Evolutionary conservation across 2,888 invertebrate species (phyloP).

Genomic region (Alentia gelatinosa): DNA sequence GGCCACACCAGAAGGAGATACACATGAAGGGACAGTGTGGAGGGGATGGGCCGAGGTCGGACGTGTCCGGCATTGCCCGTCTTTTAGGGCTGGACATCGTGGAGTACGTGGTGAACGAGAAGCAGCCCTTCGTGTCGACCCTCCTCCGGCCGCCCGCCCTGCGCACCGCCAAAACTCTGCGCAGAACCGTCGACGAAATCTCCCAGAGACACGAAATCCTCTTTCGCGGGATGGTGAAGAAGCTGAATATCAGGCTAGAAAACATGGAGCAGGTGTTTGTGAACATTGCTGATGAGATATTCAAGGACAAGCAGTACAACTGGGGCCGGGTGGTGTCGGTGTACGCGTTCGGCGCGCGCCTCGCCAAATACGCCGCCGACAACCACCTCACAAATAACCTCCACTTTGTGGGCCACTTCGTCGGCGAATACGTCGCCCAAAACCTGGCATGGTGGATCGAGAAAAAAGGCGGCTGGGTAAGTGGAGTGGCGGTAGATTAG

Average conservation of each 20-base stretch:
- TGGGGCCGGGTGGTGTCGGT: conserved; percentile 79
- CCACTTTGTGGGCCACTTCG: conserved; percentile 65
- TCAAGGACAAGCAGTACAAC: conserved; percentile 77
- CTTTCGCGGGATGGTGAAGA: conserved; percentile 76
- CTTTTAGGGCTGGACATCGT: conserved; percentile 46
- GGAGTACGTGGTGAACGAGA: conserved; percentile 33
- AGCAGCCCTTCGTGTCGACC: neutral
- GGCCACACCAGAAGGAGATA: neutral
- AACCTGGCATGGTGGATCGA: conserved; percentile 77
- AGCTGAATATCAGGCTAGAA: conserved; percentile 71
- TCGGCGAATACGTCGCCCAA: conserved; percentile 76
- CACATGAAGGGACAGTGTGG: neutral
- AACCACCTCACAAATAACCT: neutral
- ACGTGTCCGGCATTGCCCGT: neutral
- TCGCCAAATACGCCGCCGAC: conserved; percentile 67
- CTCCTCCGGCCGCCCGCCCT: no score
- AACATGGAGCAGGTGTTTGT: conserved; percentile 68
- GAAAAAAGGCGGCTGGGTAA: conserved; percentile 79
- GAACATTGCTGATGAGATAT: conserved; percentile 77
- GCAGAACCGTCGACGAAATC: conserved; percentile 76
- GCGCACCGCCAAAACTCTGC: conserved; percentile 73
- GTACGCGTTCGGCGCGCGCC: conserved; percentile 76
- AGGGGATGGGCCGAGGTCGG: neutral
- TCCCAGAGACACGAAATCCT: conserved; percentile 75
- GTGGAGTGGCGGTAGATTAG: no score